Conservation (phyloP, 2,113 vertebrate species). For the Noturus placidus region DNA sequence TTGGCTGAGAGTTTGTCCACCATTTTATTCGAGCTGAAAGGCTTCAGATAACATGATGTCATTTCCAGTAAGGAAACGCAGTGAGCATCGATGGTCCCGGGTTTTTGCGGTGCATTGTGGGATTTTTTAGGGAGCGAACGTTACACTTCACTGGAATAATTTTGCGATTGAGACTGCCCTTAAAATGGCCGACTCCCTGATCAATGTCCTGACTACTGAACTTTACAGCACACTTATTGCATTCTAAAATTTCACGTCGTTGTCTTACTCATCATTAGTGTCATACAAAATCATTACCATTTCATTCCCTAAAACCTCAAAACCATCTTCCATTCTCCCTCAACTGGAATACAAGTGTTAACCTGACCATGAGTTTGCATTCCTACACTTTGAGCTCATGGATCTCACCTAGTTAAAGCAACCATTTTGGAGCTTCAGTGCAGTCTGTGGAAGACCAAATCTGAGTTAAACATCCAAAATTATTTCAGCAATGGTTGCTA, state of each 20-base stretch:
- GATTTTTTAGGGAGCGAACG: too few relatives aligned
- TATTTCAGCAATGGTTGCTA: conserved; percentile 10
- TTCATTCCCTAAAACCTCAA: background rate
- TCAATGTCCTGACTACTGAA: too few relatives aligned
- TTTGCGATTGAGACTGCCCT: too few relatives aligned
- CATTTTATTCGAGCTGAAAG: too few relatives aligned
- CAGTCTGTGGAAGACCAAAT: background rate
- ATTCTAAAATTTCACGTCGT: background rate
- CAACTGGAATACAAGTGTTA: background rate
- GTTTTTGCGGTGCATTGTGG: too few relatives aligned
- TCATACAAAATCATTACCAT: background rate
- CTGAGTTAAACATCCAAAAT: conserved; percentile 1
- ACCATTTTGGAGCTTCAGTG: background rate
- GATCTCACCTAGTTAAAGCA: conserved; percentile 1
- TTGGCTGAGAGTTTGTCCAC: too few relatives aligned
- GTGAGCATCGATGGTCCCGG: too few relatives aligned
- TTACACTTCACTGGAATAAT: too few relatives aligned
- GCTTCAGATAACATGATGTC: too few relatives aligned
- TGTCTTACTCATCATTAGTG: background rate
- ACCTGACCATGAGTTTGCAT: conserved; percentile 37
- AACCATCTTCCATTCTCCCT: background rate
- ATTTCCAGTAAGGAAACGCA: too few relatives aligned
- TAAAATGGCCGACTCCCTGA: too few relatives aligned
- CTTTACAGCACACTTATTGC: background rate
- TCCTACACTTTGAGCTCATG: conserved; percentile 34